Conservation (phyloP, 2,113 vertebrate genomes). For the Tachysurus fulvidraco region DNA sequence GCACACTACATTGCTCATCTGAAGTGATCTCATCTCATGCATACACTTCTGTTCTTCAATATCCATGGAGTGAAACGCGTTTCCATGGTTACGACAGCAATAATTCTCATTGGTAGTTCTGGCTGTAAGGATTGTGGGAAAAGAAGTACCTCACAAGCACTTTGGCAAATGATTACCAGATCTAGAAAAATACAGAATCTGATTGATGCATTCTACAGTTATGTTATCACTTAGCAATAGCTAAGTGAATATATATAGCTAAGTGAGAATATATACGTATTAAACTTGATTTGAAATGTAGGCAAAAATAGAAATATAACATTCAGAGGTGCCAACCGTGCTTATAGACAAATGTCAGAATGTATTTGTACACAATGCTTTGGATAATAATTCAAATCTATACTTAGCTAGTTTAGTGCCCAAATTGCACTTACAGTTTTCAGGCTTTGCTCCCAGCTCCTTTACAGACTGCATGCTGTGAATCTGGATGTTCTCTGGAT, state of each 20-base stretch:
- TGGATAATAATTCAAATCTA: not conserved
- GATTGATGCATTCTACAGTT: too few relatives aligned
- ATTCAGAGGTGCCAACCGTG: not conserved
- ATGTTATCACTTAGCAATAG: too few relatives aligned
- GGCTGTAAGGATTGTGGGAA: not conserved
- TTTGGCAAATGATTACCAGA: not conserved
- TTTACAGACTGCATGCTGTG: slow-evolving; percentile 87
- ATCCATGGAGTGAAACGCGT: not conserved
- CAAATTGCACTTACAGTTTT: slow-evolving; percentile 80
- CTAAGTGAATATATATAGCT: too few relatives aligned
- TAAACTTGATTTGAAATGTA: not conserved
- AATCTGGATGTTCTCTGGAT: slow-evolving; percentile 81
- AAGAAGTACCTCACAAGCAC: not conserved
- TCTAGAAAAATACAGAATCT: too few relatives aligned
- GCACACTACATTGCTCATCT: not conserved
- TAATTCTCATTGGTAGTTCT: not conserved
- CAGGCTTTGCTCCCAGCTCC: slow-evolving; percentile 85
- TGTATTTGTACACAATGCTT: not conserved
- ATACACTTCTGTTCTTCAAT: not conserved
- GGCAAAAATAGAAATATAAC: not conserved
- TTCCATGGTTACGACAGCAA: not conserved
- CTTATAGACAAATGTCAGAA: not conserved
- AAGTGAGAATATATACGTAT: too few relatives aligned
- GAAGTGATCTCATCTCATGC: not conserved
- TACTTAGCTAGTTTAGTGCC: not conserved